Conservation (phyloP, 2,113 vertebrate species). For the Jaculus jaculus region DNA sequence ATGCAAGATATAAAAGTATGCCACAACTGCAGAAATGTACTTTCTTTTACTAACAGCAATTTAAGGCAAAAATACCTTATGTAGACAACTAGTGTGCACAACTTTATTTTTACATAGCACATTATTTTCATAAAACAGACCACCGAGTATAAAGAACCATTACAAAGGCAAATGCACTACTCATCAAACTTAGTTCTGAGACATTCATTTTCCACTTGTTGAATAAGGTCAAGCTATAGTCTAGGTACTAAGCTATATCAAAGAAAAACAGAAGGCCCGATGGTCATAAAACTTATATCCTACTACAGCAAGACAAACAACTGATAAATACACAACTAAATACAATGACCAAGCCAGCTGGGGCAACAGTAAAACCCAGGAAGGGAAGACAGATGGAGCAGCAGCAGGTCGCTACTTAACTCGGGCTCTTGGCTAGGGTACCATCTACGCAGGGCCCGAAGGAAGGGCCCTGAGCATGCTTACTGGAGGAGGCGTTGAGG, state of each 20-base stretch:
- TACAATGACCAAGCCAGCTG: background rate
- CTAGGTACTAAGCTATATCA: background rate
- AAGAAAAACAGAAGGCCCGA: too few species aligned
- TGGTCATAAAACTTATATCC: background rate
- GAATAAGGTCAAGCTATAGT: background rate
- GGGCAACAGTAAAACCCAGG: background rate
- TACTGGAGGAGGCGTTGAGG: background rate
- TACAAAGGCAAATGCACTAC: conserved; percentile 20
- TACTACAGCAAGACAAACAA: background rate
- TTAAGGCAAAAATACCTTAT: background rate
- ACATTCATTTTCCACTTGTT: background rate
- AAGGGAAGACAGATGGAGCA: background rate
- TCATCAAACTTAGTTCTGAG: conserved; percentile 12
- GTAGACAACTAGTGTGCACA: background rate
- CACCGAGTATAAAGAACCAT: conserved; percentile 35
- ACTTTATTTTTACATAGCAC: background rate
- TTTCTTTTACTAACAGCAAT: background rate
- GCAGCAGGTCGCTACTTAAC: background rate
- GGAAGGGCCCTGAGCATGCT: background rate
- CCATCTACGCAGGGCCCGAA: background rate
- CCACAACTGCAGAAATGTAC: background rate
- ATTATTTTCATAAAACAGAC: conserved; percentile 52
- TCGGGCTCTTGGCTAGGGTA: background rate
- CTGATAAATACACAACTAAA: background rate
- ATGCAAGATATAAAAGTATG: background rate